Conservation (phyloP, 2,888 invertebrate species). For the Villa cingulata region DNA sequence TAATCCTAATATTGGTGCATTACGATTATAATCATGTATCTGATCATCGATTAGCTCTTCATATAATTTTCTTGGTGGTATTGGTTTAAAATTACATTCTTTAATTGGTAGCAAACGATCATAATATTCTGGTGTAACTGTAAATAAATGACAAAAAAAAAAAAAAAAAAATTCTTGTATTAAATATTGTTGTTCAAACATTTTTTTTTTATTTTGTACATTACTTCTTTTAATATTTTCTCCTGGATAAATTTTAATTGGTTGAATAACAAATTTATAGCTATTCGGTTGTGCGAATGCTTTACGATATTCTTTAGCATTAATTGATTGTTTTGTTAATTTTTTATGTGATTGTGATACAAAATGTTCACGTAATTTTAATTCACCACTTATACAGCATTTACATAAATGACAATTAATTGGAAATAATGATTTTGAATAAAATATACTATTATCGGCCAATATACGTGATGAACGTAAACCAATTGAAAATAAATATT, state of each 20-base stretch:
- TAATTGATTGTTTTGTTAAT: background rate
- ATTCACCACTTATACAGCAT: background rate
- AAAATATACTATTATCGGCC: background rate
- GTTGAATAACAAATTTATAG: background rate
- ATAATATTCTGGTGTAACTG: conserved; percentile 10
- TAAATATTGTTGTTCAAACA: no score
- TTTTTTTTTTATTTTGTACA: no score
- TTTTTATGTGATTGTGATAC: background rate
- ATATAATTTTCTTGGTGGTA: background rate
- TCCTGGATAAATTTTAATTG: conserved; percentile 9
- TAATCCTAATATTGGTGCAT: conserved; percentile 9
- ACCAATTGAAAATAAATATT: conserved; percentile 9
- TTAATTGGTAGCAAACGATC: conserved; percentile 5
- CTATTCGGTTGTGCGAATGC: conserved; percentile 6
- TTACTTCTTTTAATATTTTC: conserved; percentile 8
- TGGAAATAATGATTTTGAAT: background rate
- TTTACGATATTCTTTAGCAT: conserved; percentile 3
- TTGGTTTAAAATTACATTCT: conserved; percentile 7
- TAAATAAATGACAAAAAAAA: background rate
- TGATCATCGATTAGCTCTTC: conserved; percentile 4
- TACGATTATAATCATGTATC: conserved; percentile 9
- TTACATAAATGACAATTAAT: conserved; percentile 12
- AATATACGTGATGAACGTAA: conserved; percentile 4
- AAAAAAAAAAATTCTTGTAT: no score
- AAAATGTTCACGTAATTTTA: background rate